Evolutionary conservation across 2,888 invertebrate genomes (phyloP).

Genomic region (Oxycera nigricornis): DNA sequence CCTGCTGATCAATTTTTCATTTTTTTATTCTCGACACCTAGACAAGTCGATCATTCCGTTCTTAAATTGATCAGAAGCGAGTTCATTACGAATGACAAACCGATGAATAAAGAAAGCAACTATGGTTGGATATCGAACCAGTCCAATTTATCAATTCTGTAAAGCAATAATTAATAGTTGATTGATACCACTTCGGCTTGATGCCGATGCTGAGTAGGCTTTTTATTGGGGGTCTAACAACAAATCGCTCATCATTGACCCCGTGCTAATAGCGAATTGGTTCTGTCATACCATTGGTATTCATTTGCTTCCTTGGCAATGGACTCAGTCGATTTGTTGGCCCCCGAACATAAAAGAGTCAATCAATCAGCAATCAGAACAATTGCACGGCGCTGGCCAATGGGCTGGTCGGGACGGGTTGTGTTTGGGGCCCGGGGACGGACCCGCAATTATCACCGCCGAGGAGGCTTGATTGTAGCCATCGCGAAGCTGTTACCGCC

Average conservation of each 20-base stretch:
- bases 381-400: constrained; percentile 27
- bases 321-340: constrained; percentile 33
- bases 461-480: not conserved
- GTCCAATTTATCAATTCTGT: not conserved
- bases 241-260: constrained; percentile 36
- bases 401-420: not conserved
- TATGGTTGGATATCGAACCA: not conserved
- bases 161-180: constrained; percentile 14
- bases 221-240: constrained; percentile 4
- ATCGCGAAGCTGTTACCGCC: constrained; percentile 8
- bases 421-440: not conserved
- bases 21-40: too few relatives aligned
- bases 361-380: constrained; percentile 37
- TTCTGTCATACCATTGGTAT: not conserved
- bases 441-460: constrained; percentile 16
- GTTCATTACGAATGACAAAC: constrained; percentile 18
- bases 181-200: constrained; percentile 6
- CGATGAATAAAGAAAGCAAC: not conserved
- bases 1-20: too few relatives aligned
- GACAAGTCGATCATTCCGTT: too few relatives aligned
- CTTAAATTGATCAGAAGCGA: too few relatives aligned
- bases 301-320: constrained; percentile 11
- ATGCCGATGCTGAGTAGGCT: not conserved
- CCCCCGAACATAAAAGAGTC: constrained; percentile 25
- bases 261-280: not conserved